A percentile compares a stretch with the other conserved stretches of the same genome.
Evolutionary conservation across 2,888 invertebrate genomes (phyloP).

Genomic region (Tipula unca): DNA sequence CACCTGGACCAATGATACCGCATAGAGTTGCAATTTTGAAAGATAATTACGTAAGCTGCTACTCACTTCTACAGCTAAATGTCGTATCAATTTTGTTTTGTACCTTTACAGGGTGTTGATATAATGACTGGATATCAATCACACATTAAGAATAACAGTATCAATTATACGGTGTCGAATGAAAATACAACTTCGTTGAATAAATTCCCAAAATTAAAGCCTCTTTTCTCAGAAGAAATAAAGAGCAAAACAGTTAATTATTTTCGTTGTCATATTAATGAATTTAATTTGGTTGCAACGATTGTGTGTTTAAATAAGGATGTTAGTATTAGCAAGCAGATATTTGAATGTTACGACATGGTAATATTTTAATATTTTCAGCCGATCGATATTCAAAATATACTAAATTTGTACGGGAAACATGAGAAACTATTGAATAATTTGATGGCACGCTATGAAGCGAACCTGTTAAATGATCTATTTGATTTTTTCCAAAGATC

Average conservation of each 20-base stretch:
- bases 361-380: not conserved
- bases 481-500: constrained; percentile 57
- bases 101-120: constrained; percentile 20
- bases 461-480: constrained; percentile 54
- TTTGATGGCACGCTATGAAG: constrained; percentile 50
- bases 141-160: not conserved
- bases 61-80: constrained; percentile 23
- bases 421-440: constrained; percentile 66
- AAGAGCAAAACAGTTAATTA: constrained; percentile 35
- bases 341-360: not conserved
- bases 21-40: constrained; percentile 35
- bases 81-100: not conserved
- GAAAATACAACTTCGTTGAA: not conserved
- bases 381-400: constrained; percentile 33
- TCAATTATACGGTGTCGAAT: not conserved
- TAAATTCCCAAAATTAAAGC: not conserved
- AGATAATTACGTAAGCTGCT: constrained; percentile 35
- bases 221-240: not conserved
- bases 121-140: constrained; percentile 20
- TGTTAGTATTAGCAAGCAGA: constrained; percentile 35
- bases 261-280: constrained; percentile 52
- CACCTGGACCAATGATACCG: constrained; percentile 41
- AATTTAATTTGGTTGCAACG: constrained; percentile 47
- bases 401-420: constrained; percentile 58
- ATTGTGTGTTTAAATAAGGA: constrained; percentile 53